Conservation (phyloP, 1,140 invertebrate species). For the Psix sp. region DNA sequence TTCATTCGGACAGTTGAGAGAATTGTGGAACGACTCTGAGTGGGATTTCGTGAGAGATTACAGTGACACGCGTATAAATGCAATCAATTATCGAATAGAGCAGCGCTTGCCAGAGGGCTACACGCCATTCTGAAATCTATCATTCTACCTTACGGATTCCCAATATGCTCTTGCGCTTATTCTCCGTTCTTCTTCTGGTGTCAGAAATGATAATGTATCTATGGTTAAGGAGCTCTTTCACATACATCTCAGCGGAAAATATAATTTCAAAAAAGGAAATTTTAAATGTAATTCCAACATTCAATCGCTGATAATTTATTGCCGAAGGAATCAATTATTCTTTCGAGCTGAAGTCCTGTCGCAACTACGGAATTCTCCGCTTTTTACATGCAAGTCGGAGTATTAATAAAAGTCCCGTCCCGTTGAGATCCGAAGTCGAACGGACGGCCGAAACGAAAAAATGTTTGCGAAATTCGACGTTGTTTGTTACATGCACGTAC, state of each 20-base stretch:
- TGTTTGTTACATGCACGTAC: no score
- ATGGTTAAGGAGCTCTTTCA: constrained; percentile 46
- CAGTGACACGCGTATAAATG: constrained; percentile 62
- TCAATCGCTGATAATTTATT: constrained; percentile 25
- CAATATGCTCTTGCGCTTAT: constrained; percentile 57
- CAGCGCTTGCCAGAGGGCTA: constrained; percentile 60
- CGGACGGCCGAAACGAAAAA: no score
- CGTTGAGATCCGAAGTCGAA: no score
- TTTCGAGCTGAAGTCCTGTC: constrained; percentile 2
- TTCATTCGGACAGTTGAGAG: constrained; percentile 59
- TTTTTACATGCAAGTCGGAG: no score
- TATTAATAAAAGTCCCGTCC: no score
- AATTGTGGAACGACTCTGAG: constrained; percentile 60
- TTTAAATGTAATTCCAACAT: constrained; percentile 30
- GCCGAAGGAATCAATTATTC: constrained; percentile 10
- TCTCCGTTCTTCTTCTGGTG: constrained; percentile 55
- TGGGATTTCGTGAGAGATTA: constrained; percentile 60
- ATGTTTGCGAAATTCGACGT: no score
- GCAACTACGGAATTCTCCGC: no score
- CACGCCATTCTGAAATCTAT: constrained; percentile 59
- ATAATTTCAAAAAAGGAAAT: constrained; percentile 30
- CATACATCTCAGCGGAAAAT: constrained; percentile 40
- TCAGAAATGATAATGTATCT: constrained; percentile 59
- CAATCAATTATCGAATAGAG: constrained; percentile 62
- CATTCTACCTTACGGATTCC: constrained; percentile 56